phyloP scores from a whole-genome alignment of 2,888 invertebrate species.

The Resseliella maxima region DNA sequence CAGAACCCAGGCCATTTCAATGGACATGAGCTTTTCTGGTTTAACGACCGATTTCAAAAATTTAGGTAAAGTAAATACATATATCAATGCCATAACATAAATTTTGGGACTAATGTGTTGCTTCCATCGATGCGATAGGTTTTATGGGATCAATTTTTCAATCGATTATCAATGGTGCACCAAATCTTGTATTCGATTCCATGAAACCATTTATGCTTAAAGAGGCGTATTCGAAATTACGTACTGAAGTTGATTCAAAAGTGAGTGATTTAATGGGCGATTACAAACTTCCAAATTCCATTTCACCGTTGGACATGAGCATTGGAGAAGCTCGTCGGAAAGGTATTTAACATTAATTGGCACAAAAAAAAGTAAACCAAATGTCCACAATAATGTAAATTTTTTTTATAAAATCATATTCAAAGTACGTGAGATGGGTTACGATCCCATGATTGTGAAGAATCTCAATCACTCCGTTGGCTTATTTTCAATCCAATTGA shows the following conservation, averaged over 20 bases:
- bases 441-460: slow-evolving; percentile 81
- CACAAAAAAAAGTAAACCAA: too few relatives aligned
- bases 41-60: slow-evolving; percentile 86
- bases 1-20: slow-evolving; percentile 80
- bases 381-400: too few relatives aligned
- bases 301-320: slow-evolving; percentile 86
- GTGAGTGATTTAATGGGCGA: slow-evolving; percentile 76
- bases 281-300: slow-evolving; percentile 84
- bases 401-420: too few relatives aligned
- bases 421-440: slow-evolving; percentile 72
- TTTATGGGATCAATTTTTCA: slow-evolving; percentile 78
- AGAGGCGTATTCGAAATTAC: slow-evolving; percentile 80
- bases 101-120: background rate
- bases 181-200: slow-evolving; percentile 84
- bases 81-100: background rate
- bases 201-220: slow-evolving; percentile 86
- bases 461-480: slow-evolving; percentile 80
- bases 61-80: slow-evolving; percentile 65
- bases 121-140: too few relatives aligned
- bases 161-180: slow-evolving; percentile 83
- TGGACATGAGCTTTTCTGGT: slow-evolving; percentile 81
- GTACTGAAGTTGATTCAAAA: slow-evolving; percentile 79
- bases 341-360: too few relatives aligned
- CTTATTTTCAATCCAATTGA: slow-evolving; percentile 75
- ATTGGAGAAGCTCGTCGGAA: slow-evolving; percentile 79